Conservation (phyloP, 2,113 vertebrate species). For the Butorides virescens region DNA sequence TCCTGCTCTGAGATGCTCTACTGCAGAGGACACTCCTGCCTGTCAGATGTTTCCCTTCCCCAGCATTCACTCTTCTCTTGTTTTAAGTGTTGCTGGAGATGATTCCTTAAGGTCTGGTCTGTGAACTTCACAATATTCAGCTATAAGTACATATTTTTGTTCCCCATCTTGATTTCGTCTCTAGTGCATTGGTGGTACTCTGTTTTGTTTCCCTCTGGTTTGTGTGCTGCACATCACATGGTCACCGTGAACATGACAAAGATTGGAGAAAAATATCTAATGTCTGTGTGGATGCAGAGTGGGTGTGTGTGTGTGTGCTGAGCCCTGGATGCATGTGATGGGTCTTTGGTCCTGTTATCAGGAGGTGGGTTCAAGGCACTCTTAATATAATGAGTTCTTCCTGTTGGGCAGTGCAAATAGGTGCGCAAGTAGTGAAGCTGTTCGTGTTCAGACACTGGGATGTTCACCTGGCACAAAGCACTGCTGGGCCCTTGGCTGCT, state of each 20-base stretch:
- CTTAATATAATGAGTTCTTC: accelerated
- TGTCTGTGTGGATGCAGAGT: no score
- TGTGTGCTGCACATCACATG: accelerated
- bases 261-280: accelerated
- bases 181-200: not conserved
- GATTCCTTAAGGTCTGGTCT: not conserved
- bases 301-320: not conserved
- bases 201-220: not conserved
- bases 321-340: not conserved
- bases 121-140: not conserved
- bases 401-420: no score
- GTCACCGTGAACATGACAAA: accelerated
- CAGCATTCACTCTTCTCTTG: accelerated
- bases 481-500: not conserved
- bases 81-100: not conserved
- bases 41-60: not conserved
- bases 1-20: not conserved
- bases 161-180: not conserved
- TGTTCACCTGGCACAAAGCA: not conserved
- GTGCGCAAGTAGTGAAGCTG: not conserved
- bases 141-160: not conserved
- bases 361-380: not conserved
- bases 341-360: not conserved
- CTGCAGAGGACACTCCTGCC: not conserved
- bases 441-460: accelerated